A percentile compares a stretch with the other conserved stretches of the same genome.
Conservation (phyloP, 2,113 vertebrate genomes). For the Xenopus laevis region DNA sequence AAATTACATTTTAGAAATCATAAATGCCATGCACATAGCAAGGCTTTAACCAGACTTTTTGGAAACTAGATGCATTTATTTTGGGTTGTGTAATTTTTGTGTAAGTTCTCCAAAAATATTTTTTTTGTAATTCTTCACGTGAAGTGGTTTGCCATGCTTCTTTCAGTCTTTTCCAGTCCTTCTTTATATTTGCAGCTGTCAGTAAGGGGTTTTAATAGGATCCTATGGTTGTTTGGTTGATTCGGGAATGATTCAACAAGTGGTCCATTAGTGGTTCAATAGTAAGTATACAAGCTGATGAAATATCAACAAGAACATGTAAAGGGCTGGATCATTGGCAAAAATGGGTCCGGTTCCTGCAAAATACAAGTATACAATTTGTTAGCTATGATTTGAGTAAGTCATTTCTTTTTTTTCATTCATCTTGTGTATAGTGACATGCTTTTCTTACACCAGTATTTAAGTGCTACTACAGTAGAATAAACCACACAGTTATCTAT, state of each 20-base stretch:
- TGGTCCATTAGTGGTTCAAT: constrained; percentile 72
- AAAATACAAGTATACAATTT: constrained; percentile 44
- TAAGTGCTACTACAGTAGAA: too few species aligned
- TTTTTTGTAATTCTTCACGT: constrained; percentile 34
- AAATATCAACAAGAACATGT: constrained; percentile 72
- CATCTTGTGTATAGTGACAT: too few species aligned
- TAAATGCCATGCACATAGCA: constrained; percentile 66
- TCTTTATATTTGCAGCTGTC: constrained; percentile 50
- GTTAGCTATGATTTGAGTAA: not conserved
- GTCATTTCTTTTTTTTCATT: too few species aligned
- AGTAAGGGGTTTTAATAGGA: constrained; percentile 44
- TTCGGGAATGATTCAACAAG: constrained; percentile 44
- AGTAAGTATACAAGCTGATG: constrained; percentile 79
- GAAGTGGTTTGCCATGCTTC: constrained; percentile 71
- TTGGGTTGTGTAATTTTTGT: constrained; percentile 56
- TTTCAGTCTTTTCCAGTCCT: constrained; percentile 66
- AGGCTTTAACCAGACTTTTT: constrained; percentile 63
- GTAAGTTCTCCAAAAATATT: constrained; percentile 66
- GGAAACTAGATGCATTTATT: constrained; percentile 71
- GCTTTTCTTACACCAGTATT: too few species aligned
- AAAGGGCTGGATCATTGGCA: constrained; percentile 71
- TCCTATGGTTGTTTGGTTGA: constrained; percentile 50
- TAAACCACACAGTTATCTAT: too few species aligned
- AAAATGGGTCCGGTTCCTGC: constrained; percentile 73
- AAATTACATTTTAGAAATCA: constrained; percentile 59